Conservation (phyloP, 2,113 vertebrate genomes). For the Ptyas mucosa region DNA sequence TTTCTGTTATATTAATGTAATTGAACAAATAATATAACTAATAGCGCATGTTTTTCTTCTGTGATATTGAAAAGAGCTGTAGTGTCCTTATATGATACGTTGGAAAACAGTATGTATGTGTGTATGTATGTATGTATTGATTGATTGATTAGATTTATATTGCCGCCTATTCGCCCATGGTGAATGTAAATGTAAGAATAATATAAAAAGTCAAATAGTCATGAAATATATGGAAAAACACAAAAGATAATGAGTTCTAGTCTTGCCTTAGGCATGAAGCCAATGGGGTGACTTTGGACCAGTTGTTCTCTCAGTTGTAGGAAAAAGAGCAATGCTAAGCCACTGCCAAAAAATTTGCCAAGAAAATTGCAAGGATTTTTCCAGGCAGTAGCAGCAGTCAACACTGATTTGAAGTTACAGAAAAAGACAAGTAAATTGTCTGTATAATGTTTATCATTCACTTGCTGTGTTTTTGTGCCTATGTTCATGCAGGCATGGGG, state of each 20-base stretch:
- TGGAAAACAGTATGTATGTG: neutral
- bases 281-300: neutral
- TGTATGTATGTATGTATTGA: no score
- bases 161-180: no score
- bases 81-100: neutral
- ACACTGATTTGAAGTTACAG: neutral
- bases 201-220: neutral
- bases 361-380: neutral
- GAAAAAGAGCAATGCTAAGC: neutral
- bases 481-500: conserved; percentile 72
- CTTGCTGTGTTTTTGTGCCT: neutral
- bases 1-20: neutral
- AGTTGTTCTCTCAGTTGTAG: neutral
- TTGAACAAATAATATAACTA: neutral
- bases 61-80: neutral
- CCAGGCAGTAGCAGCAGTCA: neutral
- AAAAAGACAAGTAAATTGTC: neutral
- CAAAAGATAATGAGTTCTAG: neutral
- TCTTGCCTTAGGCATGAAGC: neutral
- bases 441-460: neutral
- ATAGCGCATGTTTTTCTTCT: neutral
- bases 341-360: neutral
- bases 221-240: neutral
- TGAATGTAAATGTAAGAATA: neutral
- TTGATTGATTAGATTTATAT: no score